These are phyloP conservation scores for Macaca mulatta DNA, from an alignment of 2,113 vertebrate species.

Conservation along the genomic window DNA sequence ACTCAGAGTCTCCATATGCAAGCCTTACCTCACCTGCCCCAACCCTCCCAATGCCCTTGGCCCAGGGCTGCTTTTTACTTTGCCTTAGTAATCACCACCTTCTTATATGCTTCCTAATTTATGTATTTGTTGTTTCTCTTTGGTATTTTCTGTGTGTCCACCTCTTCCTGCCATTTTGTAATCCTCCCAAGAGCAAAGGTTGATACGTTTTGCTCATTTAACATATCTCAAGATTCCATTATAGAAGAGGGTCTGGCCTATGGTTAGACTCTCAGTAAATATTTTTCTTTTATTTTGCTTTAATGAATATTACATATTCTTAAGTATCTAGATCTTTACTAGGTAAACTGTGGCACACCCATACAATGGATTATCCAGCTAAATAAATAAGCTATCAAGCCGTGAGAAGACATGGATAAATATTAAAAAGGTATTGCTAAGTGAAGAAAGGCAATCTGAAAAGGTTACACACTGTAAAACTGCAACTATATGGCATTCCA, in stretches of 20 bases:
- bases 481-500: not conserved
- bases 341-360: not conserved
- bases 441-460: not conserved
- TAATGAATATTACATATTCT: not conserved
- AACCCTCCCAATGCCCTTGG: not conserved
- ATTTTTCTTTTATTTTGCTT: not conserved
- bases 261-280: not conserved
- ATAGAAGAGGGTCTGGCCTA: not conserved
- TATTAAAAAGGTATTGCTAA: not conserved
- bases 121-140: not conserved
- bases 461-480: not conserved
- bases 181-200: not conserved
- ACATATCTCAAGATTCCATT: not conserved
- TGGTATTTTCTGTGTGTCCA: not conserved
- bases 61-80: not conserved
- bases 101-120: not conserved
- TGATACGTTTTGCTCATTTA: not conserved
- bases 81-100: not conserved
- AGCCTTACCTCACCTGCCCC: not conserved
- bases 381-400: not conserved
- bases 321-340: not conserved
- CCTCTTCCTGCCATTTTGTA: not conserved
- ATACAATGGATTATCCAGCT: not conserved
- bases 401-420: not conserved
- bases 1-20: not conserved